Evolutionary conservation across 2,888 invertebrate genomes (phyloP).

Genomic region (Argyra leucocephala): DNA sequence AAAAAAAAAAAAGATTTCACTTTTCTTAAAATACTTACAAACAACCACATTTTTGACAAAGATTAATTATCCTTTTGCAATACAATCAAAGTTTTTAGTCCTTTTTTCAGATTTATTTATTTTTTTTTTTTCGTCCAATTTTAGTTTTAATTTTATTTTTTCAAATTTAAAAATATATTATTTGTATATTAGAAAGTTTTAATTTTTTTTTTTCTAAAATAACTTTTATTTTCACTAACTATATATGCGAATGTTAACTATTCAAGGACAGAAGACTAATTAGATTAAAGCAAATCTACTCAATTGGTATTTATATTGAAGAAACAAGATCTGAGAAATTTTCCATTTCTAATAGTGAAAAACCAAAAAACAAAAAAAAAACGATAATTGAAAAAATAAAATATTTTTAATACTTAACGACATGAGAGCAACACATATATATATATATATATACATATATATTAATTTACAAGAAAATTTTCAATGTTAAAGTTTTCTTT

Average conservation of each 20-base stretch:
- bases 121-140: background rate
- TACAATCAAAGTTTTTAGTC: background rate
- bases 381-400: background rate
- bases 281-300: constrained; percentile 9
- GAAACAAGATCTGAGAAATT: constrained; percentile 5
- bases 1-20: background rate
- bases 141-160: background rate
- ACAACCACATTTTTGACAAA: background rate
- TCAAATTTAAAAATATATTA: no score
- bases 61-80: background rate
- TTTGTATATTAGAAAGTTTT: no score
- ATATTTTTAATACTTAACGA: no score
- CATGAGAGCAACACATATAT: no score
- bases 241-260: background rate
- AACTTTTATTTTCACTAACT: background rate
- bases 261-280: constrained; percentile 12
- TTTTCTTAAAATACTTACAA: background rate
- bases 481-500: no score
- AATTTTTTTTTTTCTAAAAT: background rate
- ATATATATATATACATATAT: no score
- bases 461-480: no score
- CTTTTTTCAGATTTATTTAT: background rate
- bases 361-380: background rate
- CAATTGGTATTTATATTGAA: constrained; percentile 8
- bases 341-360: constrained; percentile 2